Evolutionary conservation across 1,140 invertebrate species (phyloP).

Genomic region (Cydia fagiglandana): DNA sequence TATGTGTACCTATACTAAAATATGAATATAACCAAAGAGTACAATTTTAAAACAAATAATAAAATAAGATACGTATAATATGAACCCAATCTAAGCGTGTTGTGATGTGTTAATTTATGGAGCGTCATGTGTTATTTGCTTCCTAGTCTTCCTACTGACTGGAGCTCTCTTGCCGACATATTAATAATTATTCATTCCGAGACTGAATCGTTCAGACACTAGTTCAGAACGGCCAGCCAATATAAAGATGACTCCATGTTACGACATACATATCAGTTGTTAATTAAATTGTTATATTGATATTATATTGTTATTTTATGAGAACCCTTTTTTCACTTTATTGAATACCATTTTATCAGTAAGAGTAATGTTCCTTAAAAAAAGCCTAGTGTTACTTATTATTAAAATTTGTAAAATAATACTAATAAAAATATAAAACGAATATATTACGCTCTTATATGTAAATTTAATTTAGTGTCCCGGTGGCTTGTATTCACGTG

Average conservation of each 20-base stretch:
- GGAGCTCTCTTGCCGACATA: slow-evolving; percentile 39
- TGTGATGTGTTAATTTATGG: slow-evolving; percentile 38
- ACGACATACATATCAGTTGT: no score
- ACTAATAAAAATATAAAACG: neutral
- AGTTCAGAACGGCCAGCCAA: neutral
- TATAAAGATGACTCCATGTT: neutral
- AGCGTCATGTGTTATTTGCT: slow-evolving; percentile 33
- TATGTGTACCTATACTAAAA: neutral
- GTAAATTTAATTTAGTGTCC: neutral
- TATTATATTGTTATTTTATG: no score
- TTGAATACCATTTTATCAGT: no score
- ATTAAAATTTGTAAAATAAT: no score
- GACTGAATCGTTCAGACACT: slow-evolving; percentile 32
- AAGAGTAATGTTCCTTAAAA: no score
- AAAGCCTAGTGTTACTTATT: no score
- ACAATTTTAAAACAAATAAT: neutral
- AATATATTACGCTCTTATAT: neutral
- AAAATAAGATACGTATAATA: neutral
- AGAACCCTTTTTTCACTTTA: no score
- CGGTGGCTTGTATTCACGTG: neutral
- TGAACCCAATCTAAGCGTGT: neutral
- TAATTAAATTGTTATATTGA: no score
- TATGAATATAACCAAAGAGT: neutral
- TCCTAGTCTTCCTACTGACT: slow-evolving; percentile 39
- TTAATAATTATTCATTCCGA: slow-evolving; percentile 39